phyloP scores from a whole-genome alignment of 2,113 vertebrate species.

The Sebastes fasciatus region DNA sequence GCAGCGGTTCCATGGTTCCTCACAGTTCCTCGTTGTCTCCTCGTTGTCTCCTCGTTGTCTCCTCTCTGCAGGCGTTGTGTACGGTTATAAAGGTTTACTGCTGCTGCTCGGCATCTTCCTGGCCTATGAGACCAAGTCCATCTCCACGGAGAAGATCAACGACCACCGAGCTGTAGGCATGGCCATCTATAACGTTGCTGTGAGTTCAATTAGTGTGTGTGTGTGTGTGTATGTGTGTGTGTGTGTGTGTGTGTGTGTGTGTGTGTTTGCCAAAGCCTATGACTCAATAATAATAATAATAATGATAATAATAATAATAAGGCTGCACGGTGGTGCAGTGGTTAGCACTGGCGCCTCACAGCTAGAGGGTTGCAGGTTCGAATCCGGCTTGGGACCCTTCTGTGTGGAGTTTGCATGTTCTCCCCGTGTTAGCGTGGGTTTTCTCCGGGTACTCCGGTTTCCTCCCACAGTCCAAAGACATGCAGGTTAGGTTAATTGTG shows the following conservation, averaged over 20 bases:
- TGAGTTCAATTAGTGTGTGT: slow-evolving; percentile 54
- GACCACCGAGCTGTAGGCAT: slow-evolving; percentile 92
- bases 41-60: not conserved
- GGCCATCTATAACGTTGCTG: slow-evolving; percentile 92
- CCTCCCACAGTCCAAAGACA: too few species aligned
- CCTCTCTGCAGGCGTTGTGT: slow-evolving; percentile 88
- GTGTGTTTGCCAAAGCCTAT: not conserved
- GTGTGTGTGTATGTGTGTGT: not conserved
- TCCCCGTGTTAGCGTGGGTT: too few species aligned
- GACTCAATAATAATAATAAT: too few species aligned
- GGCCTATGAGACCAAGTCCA: slow-evolving; percentile 94
- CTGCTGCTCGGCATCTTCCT: slow-evolving; percentile 93
- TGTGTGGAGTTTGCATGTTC: too few species aligned
- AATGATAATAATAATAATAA: too few species aligned
- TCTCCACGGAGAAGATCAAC: slow-evolving; percentile 93
- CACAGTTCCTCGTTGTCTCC: not conserved
- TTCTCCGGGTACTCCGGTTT: too few species aligned
- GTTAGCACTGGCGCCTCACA: too few species aligned
- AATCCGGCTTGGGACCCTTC: too few species aligned
- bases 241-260: not conserved
- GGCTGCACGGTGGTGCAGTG: too few species aligned
- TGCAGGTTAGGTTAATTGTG: too few species aligned
- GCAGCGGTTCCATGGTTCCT: not conserved
- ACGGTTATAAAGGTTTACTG: slow-evolving; percentile 91
- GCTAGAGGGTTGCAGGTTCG: too few species aligned